These are phyloP conservation scores for Cheilosia variabilis DNA, from an alignment of 2,888 invertebrate species.

Conservation along the genomic window DNA sequence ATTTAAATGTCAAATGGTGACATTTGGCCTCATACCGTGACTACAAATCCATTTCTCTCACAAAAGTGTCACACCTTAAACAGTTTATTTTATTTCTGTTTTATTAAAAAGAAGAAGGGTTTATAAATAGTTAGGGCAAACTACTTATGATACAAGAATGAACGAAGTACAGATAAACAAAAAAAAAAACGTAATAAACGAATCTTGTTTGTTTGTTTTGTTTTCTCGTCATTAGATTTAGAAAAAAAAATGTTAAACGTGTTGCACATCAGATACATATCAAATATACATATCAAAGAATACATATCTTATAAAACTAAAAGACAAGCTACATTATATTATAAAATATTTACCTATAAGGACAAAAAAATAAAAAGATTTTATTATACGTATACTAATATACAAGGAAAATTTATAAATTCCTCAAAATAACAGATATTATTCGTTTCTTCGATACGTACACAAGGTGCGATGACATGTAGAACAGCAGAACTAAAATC, in stretches of 20 bases:
- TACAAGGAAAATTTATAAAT: slow-evolving; percentile 11
- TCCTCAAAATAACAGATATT: slow-evolving; percentile 12
- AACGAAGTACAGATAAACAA: slow-evolving; percentile 52
- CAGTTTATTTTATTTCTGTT: slow-evolving; percentile 16
- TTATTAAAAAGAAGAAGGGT: slow-evolving; percentile 37
- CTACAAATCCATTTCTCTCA: background rate
- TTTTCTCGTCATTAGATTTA: slow-evolving; percentile 21
- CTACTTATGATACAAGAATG: slow-evolving; percentile 63
- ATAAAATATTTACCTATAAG: slow-evolving; percentile 38
- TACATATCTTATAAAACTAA: slow-evolving; percentile 59
- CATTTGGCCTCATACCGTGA: slow-evolving; percentile 17
- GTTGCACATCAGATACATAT: slow-evolving; percentile 70
- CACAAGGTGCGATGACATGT: slow-evolving; percentile 65
- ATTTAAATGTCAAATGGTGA: slow-evolving; percentile 39
- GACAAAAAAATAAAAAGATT: slow-evolving; percentile 27
- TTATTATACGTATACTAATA: slow-evolving; percentile 39
- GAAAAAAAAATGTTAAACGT: slow-evolving; percentile 18
- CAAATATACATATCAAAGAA: slow-evolving; percentile 67
- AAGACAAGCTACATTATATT: slow-evolving; percentile 48
- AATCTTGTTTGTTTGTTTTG: no score
- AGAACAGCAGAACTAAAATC: slow-evolving; percentile 7
- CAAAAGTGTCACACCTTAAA: slow-evolving; percentile 18
- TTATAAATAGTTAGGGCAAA: slow-evolving; percentile 72
- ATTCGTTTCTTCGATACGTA: slow-evolving; percentile 61
- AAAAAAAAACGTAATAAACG: slow-evolving; percentile 25